Base-by-base conservation (phyloP, 2,113 vertebrate genomes). In the Grantiella picta region DNA sequence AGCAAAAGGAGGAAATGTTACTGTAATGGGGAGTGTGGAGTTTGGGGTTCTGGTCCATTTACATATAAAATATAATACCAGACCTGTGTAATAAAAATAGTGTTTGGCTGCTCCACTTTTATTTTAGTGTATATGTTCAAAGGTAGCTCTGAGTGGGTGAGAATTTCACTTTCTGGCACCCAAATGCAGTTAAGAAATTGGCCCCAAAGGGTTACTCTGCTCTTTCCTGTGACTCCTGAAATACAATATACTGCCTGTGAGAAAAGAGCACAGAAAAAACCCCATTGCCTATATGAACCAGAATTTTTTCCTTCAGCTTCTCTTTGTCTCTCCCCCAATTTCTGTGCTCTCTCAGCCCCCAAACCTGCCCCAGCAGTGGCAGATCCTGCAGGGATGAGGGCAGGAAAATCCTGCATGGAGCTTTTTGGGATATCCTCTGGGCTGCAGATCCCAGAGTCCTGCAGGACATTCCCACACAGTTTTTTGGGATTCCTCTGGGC, bases 11-110 rank as follows among this genome's bases (percentile, higher is more conserved):
- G 31, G 60, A 18, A 24, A 31, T 18, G 28, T 9, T 8, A 0
- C n/a, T 72, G 44, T 5, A 2, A 1, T 0, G 2, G 69, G 59
- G 50, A 29, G 1, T 5, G 7, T 40, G 90, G 60, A 23, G 2
- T 5, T 10, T 5, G 35, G 38, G 11, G 0, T 7, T 53, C 10
- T 27, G 36, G 4, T 28, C 59, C 13, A 6, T 50, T 40, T 7
- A 4, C 2, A 7, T 4, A 2, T 9, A 1, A 31, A 27, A 33
- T 10, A 1, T 2, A 2, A 7, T 6, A 50, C 10, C 9, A 10
- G 0, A 5, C 27, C 27, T 15, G 9, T 24, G 3, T 6, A 1
- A 4, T 21, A 33, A 45, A 29, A 11, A 13, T 21, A 6, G 12
- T 1, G 5, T 15, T 19, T 2, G 6, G n/a, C 21, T 47, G 22